Evolutionary conservation across 2,888 invertebrate species (phyloP).

Genomic region (Patella depressa): DNA sequence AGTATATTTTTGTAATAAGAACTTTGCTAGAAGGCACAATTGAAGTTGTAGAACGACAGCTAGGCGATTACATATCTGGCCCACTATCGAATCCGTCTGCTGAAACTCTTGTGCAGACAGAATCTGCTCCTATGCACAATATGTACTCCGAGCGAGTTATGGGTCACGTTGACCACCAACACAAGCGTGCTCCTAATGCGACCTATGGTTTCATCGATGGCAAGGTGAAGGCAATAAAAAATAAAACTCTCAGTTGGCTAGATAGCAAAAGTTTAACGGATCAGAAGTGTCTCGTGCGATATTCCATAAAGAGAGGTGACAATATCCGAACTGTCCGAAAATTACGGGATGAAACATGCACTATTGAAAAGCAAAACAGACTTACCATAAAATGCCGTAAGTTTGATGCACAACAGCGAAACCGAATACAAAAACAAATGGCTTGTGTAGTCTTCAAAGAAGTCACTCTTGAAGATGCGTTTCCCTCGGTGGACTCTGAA

Average conservation of each 20-base stretch:
- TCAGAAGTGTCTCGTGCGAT: not conserved
- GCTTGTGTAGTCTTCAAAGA: no score
- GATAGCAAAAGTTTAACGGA: not conserved
- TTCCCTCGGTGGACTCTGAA: no score
- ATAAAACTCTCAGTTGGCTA: not conserved
- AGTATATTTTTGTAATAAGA: no score
- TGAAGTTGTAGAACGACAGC: not conserved
- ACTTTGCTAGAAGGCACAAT: not conserved
- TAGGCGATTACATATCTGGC: not conserved
- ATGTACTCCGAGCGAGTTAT: not conserved
- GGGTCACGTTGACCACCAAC: not conserved
- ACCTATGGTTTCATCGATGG: not conserved
- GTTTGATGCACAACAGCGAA: not conserved
- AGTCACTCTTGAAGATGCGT: no score
- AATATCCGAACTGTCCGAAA: not conserved
- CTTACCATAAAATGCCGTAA: not conserved
- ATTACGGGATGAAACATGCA: not conserved
- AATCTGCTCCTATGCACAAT: not conserved
- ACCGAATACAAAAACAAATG: not conserved
- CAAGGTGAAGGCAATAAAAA: not conserved
- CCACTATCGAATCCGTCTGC: not conserved
- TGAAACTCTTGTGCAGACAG: not conserved
- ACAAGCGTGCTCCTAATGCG: not conserved
- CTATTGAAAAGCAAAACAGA: not conserved
- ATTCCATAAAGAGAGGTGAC: not conserved